These are phyloP conservation scores for Hestina assimilis DNA, from an alignment of 1,140 invertebrate species.

Conservation along the genomic window DNA sequence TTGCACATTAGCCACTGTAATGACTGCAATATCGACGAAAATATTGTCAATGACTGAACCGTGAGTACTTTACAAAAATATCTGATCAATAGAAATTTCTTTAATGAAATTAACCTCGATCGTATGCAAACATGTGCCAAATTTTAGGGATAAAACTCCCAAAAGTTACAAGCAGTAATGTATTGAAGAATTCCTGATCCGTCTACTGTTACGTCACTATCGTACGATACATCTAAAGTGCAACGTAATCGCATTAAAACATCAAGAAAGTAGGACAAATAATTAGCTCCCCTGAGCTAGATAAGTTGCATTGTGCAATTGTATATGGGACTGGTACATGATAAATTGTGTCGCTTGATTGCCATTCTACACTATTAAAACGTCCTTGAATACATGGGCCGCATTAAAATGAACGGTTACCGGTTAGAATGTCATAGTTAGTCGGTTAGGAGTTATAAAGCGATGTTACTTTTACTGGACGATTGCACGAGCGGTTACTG, in stretches of 20 bases:
- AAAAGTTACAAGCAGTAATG: too few species aligned
- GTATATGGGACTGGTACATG: conserved; percentile 46
- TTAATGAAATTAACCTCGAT: too few species aligned
- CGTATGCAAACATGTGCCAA: too few species aligned
- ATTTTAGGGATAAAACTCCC: too few species aligned
- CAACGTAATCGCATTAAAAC: conserved; percentile 45
- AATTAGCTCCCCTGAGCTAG: conserved; percentile 62
- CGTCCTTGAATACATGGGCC: conserved; percentile 61
- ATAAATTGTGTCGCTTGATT: conserved; percentile 56
- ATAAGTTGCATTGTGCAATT: conserved; percentile 72
- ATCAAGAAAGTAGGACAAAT: conserved; percentile 63
- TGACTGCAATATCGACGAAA: not conserved
- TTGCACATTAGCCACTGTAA: conserved; percentile 11
- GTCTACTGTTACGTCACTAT: conserved; percentile 41
- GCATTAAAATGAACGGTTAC: conserved; percentile 29
- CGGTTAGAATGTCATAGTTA: conserved; percentile 27
- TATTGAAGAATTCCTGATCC: not conserved
- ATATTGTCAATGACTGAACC: too few species aligned
- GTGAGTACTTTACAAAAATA: not conserved
- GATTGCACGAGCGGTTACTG: conserved; percentile 18
- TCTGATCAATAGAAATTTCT: too few species aligned
- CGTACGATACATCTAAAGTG: conserved; percentile 43
- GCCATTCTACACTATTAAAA: conserved; percentile 60
- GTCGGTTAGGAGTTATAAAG: conserved; percentile 28
- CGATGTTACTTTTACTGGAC: conserved; percentile 48